Evolutionary conservation across 2,888 invertebrate species (phyloP).

Genomic region (Hyalella azteca): DNA sequence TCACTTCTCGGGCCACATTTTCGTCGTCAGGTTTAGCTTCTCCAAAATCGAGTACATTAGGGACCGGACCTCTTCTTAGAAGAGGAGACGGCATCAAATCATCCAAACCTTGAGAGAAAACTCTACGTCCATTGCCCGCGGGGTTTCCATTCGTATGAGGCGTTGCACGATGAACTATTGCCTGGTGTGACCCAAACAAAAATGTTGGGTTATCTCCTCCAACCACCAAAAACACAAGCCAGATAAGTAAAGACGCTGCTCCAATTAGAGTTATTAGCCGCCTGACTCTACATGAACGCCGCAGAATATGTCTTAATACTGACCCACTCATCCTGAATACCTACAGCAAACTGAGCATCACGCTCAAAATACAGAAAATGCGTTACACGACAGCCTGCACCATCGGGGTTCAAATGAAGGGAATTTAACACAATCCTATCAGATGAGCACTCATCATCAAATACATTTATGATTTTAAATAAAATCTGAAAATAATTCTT

Average conservation of each 20-base stretch:
- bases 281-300: too few relatives aligned
- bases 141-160: neutral
- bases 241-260: neutral
- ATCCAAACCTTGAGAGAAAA: neutral
- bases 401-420: too few relatives aligned
- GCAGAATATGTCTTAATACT: too few relatives aligned
- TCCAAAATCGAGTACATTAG: neutral
- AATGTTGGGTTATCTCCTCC: neutral
- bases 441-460: too few relatives aligned
- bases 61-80: slow-evolving; percentile 21
- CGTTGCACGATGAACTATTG: neutral
- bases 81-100: neutral
- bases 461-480: too few relatives aligned
- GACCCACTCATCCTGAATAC: too few relatives aligned
- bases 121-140: neutral
- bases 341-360: too few relatives aligned
- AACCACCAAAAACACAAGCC: neutral
- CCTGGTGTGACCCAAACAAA: neutral
- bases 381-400: too few relatives aligned
- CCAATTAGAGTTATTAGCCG: neutral
- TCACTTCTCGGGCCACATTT: neutral
- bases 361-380: too few relatives aligned
- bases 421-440: too few relatives aligned
- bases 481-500: too few relatives aligned
- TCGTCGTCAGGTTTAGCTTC: slow-evolving; percentile 1